Evolutionary conservation across 2,113 vertebrate species (phyloP).

Genomic region (Ranitomeya imitator): DNA sequence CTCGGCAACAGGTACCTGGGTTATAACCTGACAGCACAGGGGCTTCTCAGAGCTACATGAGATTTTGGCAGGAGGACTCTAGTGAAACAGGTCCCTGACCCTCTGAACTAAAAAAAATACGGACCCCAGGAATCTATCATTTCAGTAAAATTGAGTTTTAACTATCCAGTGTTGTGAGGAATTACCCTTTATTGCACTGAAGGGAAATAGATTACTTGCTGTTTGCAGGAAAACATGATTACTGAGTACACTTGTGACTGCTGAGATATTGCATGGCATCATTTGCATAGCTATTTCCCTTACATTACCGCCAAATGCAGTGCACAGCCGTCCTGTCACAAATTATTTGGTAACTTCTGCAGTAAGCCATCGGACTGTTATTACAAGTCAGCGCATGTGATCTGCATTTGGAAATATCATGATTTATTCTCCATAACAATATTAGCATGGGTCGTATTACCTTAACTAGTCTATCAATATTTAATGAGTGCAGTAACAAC

Average conservation of each 20-base stretch:
- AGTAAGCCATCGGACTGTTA: background rate
- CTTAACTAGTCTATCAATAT: slow-evolving; percentile 40
- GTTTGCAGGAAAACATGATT: slow-evolving; percentile 21
- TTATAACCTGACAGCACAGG: background rate
- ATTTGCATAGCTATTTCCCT: slow-evolving; percentile 24
- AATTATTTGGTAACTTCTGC: background rate
- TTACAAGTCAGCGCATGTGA: background rate
- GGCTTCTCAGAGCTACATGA: background rate
- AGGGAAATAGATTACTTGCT: background rate
- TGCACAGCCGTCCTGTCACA: background rate
- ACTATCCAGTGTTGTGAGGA: background rate
- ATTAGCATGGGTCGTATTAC: slow-evolving; percentile 45
- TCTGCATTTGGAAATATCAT: slow-evolving; percentile 12
- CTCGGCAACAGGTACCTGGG: background rate
- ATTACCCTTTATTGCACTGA: background rate
- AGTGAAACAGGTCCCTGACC: background rate
- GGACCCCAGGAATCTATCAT: slow-evolving; percentile 16
- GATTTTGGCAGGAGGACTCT: background rate
- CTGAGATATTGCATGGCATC: background rate
- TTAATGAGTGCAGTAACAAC: slow-evolving; percentile 47
- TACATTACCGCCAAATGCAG: slow-evolving; percentile 12
- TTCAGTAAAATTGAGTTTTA: slow-evolving; percentile 3
- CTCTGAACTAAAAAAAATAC: background rate
- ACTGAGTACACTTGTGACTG: background rate
- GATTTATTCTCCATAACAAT: slow-evolving; percentile 33